A percentile compares a stretch with the other conserved stretches of the same genome.
These are phyloP conservation scores for Rattus norvegicus DNA, from an alignment of 2,113 vertebrate genomes.

Conservation along the genomic window DNA sequence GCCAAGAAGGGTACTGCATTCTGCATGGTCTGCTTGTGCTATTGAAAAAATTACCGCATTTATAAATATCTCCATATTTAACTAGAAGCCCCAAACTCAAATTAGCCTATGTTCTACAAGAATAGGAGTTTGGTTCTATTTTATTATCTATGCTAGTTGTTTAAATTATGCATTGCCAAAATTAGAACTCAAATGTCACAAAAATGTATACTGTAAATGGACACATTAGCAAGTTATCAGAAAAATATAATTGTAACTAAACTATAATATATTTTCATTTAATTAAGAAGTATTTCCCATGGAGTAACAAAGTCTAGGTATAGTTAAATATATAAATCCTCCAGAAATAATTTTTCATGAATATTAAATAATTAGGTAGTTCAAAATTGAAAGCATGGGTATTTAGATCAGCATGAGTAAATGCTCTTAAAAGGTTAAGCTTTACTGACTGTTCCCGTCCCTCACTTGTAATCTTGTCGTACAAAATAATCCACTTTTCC, in stretches of 20 bases:
- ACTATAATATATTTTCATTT: background rate
- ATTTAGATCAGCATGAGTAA: background rate
- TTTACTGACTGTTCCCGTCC: background rate
- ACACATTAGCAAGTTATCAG: background rate
- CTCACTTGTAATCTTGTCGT: background rate
- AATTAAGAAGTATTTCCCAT: background rate
- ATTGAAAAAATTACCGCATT: background rate
- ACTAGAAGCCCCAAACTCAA: background rate
- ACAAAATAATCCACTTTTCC: background rate
- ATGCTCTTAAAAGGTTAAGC: background rate
- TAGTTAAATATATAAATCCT: background rate
- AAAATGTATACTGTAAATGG: background rate
- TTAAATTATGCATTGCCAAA: slow-evolving; percentile 46
- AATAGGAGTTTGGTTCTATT: background rate
- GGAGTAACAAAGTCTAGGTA: background rate
- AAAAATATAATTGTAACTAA: background rate
- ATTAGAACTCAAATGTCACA: slow-evolving; percentile 8
- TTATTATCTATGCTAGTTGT: background rate
- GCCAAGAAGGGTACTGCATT: background rate
- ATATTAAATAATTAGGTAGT: background rate
- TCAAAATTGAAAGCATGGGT: background rate
- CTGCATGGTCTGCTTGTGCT: background rate
- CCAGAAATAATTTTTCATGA: background rate
- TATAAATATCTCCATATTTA: slow-evolving; percentile 14
- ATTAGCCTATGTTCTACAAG: background rate